Percentiles rank a stretch among this genome's conserved stretches.
Evolutionary conservation across 1,140 invertebrate genomes (phyloP).

Genomic region (Cotesia vestalis): DNA sequence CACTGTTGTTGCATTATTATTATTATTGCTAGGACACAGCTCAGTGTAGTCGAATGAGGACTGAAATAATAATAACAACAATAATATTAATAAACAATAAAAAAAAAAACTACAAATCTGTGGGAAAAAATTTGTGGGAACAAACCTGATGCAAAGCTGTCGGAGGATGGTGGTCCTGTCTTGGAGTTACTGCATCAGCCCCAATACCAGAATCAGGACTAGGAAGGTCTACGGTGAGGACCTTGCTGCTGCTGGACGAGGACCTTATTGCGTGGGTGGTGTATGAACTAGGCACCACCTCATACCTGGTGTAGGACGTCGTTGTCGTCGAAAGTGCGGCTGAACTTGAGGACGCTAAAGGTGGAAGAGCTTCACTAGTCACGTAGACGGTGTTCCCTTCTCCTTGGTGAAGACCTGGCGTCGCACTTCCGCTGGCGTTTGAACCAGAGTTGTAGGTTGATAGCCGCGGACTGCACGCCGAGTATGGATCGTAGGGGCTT

Average conservation of each 20-base stretch:
- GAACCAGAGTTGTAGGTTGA: slow-evolving; percentile 61
- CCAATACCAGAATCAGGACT: slow-evolving; percentile 93
- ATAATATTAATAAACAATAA: neutral
- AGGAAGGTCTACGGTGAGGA: slow-evolving; percentile 88
- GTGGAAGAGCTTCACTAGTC: slow-evolving; percentile 57
- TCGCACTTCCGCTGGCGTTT: slow-evolving; percentile 58
- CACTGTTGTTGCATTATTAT: slow-evolving; percentile 55
- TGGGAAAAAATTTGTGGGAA: slow-evolving; percentile 41
- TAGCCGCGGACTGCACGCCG: slow-evolving; percentile 65
- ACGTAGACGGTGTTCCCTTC: slow-evolving; percentile 61
- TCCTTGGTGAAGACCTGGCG: slow-evolving; percentile 55
- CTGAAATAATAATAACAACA: slow-evolving; percentile 61
- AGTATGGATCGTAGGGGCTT: slow-evolving; percentile 66
- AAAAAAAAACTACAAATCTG: neutral
- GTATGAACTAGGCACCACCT: slow-evolving; percentile 63
- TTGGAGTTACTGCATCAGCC: slow-evolving; percentile 87
- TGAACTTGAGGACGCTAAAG: slow-evolving; percentile 63
- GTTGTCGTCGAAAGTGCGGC: slow-evolving; percentile 59
- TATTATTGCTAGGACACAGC: slow-evolving; percentile 75
- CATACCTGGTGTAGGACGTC: slow-evolving; percentile 63
- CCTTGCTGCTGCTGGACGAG: slow-evolving; percentile 71
- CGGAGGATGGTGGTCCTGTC: slow-evolving; percentile 80
- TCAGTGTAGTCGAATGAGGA: slow-evolving; percentile 87
- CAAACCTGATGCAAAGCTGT: slow-evolving; percentile 80
- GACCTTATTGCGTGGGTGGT: slow-evolving; percentile 61